phyloP scores from a whole-genome alignment of 1,140 invertebrate genomes.

The Pantala flavescens region DNA sequence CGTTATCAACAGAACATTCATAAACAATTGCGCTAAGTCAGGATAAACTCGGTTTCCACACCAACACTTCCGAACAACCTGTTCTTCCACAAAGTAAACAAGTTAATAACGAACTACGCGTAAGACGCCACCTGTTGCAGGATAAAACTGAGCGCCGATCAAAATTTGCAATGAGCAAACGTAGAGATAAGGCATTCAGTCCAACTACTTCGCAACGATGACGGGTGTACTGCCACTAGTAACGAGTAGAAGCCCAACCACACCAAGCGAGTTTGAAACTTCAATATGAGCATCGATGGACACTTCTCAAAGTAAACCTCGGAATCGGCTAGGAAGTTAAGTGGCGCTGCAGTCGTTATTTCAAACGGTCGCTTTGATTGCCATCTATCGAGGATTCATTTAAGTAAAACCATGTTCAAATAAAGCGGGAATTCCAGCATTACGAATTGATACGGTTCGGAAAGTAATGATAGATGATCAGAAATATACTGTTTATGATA shows the following conservation, averaged over 20 bases:
- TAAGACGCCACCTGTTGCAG: slow-evolving; percentile 3
- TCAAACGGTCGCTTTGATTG: too few species aligned
- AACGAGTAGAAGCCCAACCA: neutral
- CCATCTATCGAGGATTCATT: too few species aligned
- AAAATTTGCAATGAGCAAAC: neutral
- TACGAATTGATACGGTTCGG: too few species aligned
- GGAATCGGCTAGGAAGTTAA: neutral
- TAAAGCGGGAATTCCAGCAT: too few species aligned
- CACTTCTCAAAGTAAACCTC: neutral
- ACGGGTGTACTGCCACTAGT: neutral
- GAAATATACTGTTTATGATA: too few species aligned
- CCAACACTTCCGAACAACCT: neutral
- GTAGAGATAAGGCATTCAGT: neutral
- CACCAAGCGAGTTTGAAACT: slow-evolving; percentile 8
- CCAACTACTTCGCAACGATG: neutral
- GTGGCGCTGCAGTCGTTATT: neutral
- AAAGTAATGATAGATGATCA: too few species aligned
- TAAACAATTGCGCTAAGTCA: neutral
- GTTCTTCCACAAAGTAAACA: slow-evolving; percentile 6
- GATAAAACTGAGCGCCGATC: neutral
- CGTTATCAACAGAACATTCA: neutral
- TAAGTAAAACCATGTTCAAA: too few species aligned
- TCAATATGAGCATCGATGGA: neutral
- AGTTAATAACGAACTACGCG: neutral
- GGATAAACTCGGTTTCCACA: neutral